Percentiles rank a stretch among this genome's conserved stretches.
phyloP scores from a whole-genome alignment of 1,140 invertebrate species.

The Colletes gigas region DNA sequence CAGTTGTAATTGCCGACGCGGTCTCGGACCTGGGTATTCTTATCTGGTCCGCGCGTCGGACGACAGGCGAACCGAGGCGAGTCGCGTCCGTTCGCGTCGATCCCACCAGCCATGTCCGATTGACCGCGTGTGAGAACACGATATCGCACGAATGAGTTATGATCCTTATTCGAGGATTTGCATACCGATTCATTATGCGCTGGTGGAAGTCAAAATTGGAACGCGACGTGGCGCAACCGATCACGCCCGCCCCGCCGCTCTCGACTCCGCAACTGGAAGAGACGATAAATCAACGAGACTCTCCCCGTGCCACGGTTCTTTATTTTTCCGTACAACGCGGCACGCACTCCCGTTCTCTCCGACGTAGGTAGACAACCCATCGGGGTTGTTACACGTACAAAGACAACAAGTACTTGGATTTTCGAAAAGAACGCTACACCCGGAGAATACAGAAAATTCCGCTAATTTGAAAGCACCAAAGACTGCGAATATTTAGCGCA shows the following conservation, averaged over 20 bases:
- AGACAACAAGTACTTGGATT: too few relatives aligned
- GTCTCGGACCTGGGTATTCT: constrained; percentile 52
- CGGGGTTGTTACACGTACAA: not conserved
- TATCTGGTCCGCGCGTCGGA: constrained; percentile 43
- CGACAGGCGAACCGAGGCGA: constrained; percentile 22
- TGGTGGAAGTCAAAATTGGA: constrained; percentile 66
- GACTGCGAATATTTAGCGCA: too few relatives aligned
- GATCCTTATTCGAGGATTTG: constrained; percentile 66
- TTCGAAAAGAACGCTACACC: too few relatives aligned
- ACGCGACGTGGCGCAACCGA: constrained; percentile 65
- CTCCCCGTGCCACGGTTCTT: constrained; percentile 17
- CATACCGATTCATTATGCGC: constrained; percentile 71
- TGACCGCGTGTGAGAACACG: constrained; percentile 67
- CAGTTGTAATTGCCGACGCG: constrained; percentile 66
- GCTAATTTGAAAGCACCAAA: too few relatives aligned
- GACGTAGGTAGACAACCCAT: constrained; percentile 1
- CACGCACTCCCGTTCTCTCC: constrained; percentile 1
- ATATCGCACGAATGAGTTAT: constrained; percentile 75
- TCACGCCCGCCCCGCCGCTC: constrained; percentile 43
- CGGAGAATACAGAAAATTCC: too few relatives aligned
- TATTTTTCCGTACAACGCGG: constrained; percentile 5
- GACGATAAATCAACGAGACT: constrained; percentile 63
- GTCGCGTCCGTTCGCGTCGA: constrained; percentile 46
- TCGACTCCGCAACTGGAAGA: constrained; percentile 33
- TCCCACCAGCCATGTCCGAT: constrained; percentile 65